Conservation (phyloP, 2,113 vertebrate genomes). For the Glareola pratincola region DNA sequence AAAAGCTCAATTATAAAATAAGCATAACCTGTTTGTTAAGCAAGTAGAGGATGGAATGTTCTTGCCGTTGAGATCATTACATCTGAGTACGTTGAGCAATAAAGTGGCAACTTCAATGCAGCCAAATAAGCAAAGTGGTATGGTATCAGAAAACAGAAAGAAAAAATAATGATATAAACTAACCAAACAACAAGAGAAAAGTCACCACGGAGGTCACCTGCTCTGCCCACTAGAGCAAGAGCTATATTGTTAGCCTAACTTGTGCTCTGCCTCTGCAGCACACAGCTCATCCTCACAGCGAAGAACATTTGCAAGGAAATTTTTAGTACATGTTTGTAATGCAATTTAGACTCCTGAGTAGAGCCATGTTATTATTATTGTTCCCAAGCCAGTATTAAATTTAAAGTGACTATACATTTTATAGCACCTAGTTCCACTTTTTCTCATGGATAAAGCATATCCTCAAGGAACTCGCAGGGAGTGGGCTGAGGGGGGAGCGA, state of each 20-base stretch:
- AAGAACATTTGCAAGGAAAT: neutral
- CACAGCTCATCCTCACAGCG: neutral
- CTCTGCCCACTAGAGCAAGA: neutral
- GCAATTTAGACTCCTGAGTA: neutral
- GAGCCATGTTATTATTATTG: neutral
- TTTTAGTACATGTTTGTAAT: neutral
- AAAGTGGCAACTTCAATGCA: neutral
- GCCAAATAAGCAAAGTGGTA: neutral
- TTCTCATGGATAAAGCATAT: neutral
- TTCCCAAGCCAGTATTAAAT: neutral
- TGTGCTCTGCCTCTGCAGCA: neutral
- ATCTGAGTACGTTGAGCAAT: neutral
- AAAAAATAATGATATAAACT: neutral
- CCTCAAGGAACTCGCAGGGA: neutral
- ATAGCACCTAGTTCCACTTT: neutral
- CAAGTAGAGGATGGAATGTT: neutral
- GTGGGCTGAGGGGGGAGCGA: neutral
- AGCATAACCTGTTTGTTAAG: neutral
- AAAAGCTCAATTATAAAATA: neutral
- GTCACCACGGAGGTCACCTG: neutral
- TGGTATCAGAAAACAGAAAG: neutral
- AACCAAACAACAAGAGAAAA: neutral
- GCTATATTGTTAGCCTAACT: neutral
- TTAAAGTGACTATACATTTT: neutral
- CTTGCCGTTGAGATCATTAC: neutral